phyloP scores from a whole-genome alignment of 2,888 invertebrate species.

The Meandrusa payeni region DNA sequence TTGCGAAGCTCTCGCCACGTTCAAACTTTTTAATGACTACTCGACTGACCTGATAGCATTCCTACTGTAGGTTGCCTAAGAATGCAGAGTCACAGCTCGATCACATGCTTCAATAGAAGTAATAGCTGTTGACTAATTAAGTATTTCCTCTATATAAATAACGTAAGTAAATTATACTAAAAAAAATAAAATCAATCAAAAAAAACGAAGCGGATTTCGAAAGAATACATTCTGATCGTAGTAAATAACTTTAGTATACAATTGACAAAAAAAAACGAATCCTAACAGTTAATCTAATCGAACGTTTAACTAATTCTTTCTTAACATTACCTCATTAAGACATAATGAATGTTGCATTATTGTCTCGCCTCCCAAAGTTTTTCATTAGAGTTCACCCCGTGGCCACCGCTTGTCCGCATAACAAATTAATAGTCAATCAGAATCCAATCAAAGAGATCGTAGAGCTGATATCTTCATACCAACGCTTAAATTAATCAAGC shows the following conservation, averaged over 20 bases:
- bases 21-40: too few relatives aligned
- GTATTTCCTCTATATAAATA: too few relatives aligned
- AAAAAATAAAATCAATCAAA: too few relatives aligned
- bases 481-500: constrained; percentile 41
- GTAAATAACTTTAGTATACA: background rate
- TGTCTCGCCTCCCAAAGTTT: constrained; percentile 7
- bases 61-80: too few relatives aligned
- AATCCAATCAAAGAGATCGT: constrained; percentile 62
- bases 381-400: constrained; percentile 19
- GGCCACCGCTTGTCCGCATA: constrained; percentile 30
- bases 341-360: constrained; percentile 9
- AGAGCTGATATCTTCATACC: constrained; percentile 63
- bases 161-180: too few relatives aligned
- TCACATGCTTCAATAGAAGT: too few relatives aligned
- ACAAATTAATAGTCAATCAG: constrained; percentile 62
- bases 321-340: constrained; percentile 10
- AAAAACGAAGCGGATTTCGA: too few relatives aligned
- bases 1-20: too few relatives aligned
- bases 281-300: background rate
- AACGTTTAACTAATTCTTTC: constrained; percentile 4
- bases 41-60: too few relatives aligned
- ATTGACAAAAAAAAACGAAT: background rate
- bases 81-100: too few relatives aligned
- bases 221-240: too few relatives aligned
- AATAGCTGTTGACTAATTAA: too few relatives aligned